Base-by-base conservation (phyloP, 2,888 invertebrate species). In the Drosophila bunnanda region DNA sequence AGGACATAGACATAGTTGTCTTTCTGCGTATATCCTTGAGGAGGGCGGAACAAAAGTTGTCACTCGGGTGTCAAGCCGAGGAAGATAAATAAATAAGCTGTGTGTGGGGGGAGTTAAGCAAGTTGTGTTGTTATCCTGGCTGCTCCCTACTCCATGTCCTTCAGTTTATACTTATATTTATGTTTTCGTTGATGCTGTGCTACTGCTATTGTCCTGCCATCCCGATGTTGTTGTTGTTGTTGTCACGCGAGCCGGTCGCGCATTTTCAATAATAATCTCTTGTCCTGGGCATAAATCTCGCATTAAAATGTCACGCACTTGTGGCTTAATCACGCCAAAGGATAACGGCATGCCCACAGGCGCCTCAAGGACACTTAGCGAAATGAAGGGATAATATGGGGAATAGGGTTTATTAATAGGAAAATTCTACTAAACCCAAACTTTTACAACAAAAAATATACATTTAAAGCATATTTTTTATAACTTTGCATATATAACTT, bases 291-390 rank as follows among this genome's bases (percentile, higher is more conserved):
- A 87, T 89, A 87, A 86, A 88, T 85, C 88, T 81, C 86, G 88
- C 86, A 86, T 86, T 86, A 89, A 86, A 86, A 84, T 89, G 88
- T 86, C 86, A 86, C 88, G 85, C 89, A 84, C 89, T 86, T 87
- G 82, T 89, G 82, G 80, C 87, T 86, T 89, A 89, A 86, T 89
- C 88, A 89, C 75, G 82, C 79, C 80, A 75, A 85, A 81, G 82
- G 88, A 88, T 87, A 84, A 75, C 57, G 66, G 52, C 66, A 54
- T 56, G 60, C 64, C 50, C 65, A 34, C 50, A 52, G 50, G 32
- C 34, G 64, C 28, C 48, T 57, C 39, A 22, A 36, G 9, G n/a
- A 22, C 39, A 54, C 58, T 69, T 17, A 17, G 58, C 2, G 30
- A 30, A 46, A 53, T 12, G 6, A 22, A 10, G 12, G 25, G 10